Percentiles rank a stretch among this genome's conserved stretches.
These are phyloP conservation scores for Sorex maritimensis DNA, from an alignment of 2,797 vertebrate species.

Conservation along the genomic window DNA sequence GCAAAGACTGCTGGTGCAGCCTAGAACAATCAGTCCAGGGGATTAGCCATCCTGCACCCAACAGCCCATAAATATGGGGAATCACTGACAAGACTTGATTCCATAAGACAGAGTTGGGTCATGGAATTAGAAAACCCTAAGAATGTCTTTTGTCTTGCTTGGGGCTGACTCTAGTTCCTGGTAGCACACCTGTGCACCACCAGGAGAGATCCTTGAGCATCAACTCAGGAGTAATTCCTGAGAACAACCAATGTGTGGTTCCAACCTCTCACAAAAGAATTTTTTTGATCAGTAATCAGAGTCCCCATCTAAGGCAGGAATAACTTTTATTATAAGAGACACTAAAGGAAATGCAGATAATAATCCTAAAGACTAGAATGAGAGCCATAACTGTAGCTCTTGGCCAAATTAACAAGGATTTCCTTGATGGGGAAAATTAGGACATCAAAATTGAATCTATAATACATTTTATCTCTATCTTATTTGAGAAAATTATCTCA, in stretches of 20 bases:
- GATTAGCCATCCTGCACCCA: accelerated
- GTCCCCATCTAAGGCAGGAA: background rate
- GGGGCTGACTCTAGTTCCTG: too few relatives aligned
- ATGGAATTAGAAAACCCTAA: background rate
- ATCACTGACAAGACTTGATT: background rate
- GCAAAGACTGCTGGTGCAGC: background rate
- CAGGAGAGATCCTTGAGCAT: too few relatives aligned
- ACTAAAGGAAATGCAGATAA: background rate
- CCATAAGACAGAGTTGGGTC: background rate
- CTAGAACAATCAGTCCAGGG: background rate
- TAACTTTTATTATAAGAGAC: background rate
- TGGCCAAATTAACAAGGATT: background rate
- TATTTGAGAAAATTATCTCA: background rate
- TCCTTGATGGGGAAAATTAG: background rate
- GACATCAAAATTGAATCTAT: background rate
- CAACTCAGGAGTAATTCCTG: too few relatives aligned
- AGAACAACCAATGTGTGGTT: too few relatives aligned
- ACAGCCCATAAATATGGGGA: background rate
- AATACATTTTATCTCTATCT: background rate
- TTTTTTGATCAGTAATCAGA: background rate
- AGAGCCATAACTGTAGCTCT: background rate
- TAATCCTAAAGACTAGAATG: background rate
- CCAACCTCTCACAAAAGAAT: too few relatives aligned
- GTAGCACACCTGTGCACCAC: too few relatives aligned
- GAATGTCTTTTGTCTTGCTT: background rate